Evolutionary conservation across 1,140 invertebrate species (phyloP).

Genomic region (Apis mellifera): DNA sequence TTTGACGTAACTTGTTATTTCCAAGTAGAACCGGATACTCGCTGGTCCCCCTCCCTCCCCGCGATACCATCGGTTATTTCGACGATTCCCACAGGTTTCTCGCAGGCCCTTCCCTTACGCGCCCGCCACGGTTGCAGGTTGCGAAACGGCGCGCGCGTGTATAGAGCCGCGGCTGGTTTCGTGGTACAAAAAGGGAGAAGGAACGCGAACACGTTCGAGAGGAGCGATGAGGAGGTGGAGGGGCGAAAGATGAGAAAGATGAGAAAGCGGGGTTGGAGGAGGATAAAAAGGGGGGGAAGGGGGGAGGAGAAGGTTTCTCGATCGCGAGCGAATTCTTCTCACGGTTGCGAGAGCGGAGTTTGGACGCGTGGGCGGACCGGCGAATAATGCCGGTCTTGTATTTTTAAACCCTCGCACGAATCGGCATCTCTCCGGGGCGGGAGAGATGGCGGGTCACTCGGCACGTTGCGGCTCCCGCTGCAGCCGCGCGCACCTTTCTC

Average conservation of each 20-base stretch:
- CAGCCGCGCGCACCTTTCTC: constrained; percentile 57
- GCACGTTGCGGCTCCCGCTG: constrained; percentile 39
- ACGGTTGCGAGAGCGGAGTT: constrained; percentile 67
- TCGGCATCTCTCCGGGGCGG: constrained; percentile 40
- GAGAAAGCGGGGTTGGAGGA: not conserved
- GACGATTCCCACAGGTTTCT: constrained; percentile 56
- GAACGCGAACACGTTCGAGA: not conserved
- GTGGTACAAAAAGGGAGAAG: constrained; percentile 31
- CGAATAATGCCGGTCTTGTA: constrained; percentile 69
- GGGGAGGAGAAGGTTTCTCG: constrained; percentile 47
- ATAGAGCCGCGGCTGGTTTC: constrained; percentile 30
- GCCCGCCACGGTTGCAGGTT: constrained; percentile 54
- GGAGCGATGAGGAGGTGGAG: not conserved
- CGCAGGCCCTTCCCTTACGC: constrained; percentile 8
- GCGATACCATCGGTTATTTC: constrained; percentile 60
- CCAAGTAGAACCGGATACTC: constrained; percentile 49
- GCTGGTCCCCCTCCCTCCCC: not conserved
- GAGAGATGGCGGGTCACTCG: constrained; percentile 55
- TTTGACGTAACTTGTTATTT: constrained; percentile 58
- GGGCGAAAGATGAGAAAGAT: not conserved
- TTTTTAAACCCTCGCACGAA: constrained; percentile 67
- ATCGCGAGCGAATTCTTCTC: constrained; percentile 70
- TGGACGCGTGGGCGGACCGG: constrained; percentile 70
- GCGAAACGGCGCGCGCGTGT: constrained; percentile 23
- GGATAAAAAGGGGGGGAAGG: not conserved